phyloP scores from a whole-genome alignment of 1,140 invertebrate species.

The Vanessa atalanta region DNA sequence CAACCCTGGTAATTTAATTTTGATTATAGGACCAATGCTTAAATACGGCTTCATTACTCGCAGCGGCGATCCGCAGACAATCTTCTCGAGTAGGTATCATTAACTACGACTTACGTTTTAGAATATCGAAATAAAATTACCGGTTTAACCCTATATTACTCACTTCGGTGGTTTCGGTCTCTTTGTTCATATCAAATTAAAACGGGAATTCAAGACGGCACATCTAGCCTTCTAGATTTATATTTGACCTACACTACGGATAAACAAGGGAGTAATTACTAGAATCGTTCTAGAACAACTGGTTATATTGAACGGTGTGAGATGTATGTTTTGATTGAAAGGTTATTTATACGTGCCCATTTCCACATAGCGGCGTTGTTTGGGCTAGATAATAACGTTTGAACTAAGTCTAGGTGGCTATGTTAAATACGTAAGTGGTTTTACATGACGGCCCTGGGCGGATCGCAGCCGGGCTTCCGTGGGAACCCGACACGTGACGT shows the following conservation, averaged over 20 bases:
- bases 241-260: not conserved
- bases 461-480: conserved; percentile 72
- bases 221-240: not conserved
- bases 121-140: conserved; percentile 71
- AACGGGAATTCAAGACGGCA: not conserved
- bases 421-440: conserved; percentile 78
- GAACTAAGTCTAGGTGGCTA: conserved; percentile 72
- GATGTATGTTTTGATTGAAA: conserved; percentile 35
- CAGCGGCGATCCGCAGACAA: conserved; percentile 74
- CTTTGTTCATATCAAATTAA: conserved; percentile 28
- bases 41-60: conserved; percentile 76
- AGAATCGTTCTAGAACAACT: not conserved
- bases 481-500: conserved; percentile 76
- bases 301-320: conserved; percentile 6
- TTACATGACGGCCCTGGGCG: conserved; percentile 76
- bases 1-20: conserved; percentile 79
- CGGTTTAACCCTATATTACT: conserved; percentile 70
- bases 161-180: conserved; percentile 55
- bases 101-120: conserved; percentile 63
- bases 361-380: conserved; percentile 70
- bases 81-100: conserved; percentile 77
- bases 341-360: conserved; percentile 73
- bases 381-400: conserved; percentile 76
- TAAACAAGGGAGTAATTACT: not conserved
- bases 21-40: conserved; percentile 79